These are phyloP conservation scores for Parnassius apollo DNA, from an alignment of 2,888 invertebrate genomes.

Conservation along the genomic window DNA sequence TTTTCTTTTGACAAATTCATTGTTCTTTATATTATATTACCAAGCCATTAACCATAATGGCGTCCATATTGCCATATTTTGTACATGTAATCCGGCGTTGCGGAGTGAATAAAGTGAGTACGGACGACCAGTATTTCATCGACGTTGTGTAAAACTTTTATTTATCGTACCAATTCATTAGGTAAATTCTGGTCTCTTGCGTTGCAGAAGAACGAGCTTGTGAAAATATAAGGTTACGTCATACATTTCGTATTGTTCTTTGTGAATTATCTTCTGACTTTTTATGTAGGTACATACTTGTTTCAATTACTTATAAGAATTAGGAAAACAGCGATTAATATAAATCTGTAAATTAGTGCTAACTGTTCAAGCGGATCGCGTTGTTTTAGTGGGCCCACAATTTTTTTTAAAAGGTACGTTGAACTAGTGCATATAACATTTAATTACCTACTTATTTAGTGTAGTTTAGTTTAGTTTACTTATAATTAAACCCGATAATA, in stretches of 20 bases:
- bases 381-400: constrained; percentile 39
- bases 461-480: not conserved
- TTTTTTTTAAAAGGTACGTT: constrained; percentile 65
- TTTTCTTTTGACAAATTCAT: constrained; percentile 7
- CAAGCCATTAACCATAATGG: constrained; percentile 11
- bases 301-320: not conserved
- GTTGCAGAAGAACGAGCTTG: not conserved
- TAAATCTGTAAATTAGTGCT: constrained; percentile 41
- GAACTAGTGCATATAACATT: constrained; percentile 8
- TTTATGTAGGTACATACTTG: not conserved
- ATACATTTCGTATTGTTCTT: not conserved
- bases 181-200: not conserved
- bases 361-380: constrained; percentile 56
- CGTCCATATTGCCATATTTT: constrained; percentile 10
- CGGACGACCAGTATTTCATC: not conserved
- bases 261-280: not conserved
- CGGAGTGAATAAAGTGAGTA: constrained; percentile 19
- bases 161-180: not conserved
- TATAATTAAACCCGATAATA: too few relatives aligned
- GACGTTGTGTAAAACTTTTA: not conserved
- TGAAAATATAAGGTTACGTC: constrained; percentile 1
- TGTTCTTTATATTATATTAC: not conserved
- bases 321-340: constrained; percentile 23
- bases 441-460: too few relatives aligned
- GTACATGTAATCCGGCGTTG: constrained; percentile 6